Conservation (phyloP, 1,140 invertebrate genomes). For the Scaptomyza hsui region DNA sequence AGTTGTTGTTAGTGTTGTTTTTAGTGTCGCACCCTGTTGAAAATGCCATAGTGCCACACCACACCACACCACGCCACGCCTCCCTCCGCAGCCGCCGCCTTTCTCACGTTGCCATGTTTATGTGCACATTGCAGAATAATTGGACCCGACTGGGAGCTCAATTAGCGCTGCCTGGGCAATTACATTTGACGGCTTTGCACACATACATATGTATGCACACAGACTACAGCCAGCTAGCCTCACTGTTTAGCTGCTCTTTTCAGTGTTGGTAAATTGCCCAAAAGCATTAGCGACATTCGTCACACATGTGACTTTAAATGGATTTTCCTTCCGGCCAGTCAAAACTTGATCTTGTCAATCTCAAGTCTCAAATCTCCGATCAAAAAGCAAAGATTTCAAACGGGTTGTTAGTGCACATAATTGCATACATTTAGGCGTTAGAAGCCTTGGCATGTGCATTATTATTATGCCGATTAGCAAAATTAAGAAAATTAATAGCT, state of each 20-base stretch:
- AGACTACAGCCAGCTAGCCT: too few relatives aligned
- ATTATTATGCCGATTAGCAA: neutral
- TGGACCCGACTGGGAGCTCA: conserved; percentile 67
- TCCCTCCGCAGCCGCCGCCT: conserved; percentile 21
- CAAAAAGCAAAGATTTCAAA: neutral
- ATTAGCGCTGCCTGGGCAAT: conserved; percentile 70
- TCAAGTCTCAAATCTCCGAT: conserved; percentile 12
- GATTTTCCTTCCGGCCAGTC: conserved; percentile 64
- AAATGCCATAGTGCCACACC: conserved; percentile 39
- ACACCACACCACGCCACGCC: conserved; percentile 37
- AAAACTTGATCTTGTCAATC: conserved; percentile 8
- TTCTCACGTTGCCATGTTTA: conserved; percentile 52
- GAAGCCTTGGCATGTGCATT: conserved; percentile 6
- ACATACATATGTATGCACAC: too few relatives aligned
- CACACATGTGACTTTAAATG: conserved; percentile 49
- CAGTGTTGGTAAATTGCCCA: conserved; percentile 63
- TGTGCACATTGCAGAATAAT: conserved; percentile 75
- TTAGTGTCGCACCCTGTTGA: conserved; percentile 45
- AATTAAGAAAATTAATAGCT: neutral
- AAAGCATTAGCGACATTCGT: conserved; percentile 51
- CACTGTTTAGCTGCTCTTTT: neutral
- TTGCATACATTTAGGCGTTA: conserved; percentile 59
- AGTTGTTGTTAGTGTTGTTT: conserved; percentile 12
- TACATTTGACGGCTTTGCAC: conserved; percentile 73
- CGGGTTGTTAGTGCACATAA: conserved; percentile 18